These are phyloP conservation scores for Boulengeromyrus knoepffleri DNA, from an alignment of 2,113 vertebrate species.

Conservation along the genomic window DNA sequence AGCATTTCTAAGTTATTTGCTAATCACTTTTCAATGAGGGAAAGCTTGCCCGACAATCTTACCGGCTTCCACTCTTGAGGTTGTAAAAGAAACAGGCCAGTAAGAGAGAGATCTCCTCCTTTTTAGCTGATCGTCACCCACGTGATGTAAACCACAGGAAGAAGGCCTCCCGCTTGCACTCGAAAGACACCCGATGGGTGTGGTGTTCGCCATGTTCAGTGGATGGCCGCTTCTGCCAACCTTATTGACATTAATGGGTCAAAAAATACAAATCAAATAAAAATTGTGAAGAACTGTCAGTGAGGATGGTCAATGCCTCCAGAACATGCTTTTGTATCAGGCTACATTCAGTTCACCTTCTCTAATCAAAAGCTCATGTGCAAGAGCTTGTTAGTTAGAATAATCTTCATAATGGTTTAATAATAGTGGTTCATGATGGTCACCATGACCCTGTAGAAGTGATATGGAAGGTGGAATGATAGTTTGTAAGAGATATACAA, in stretches of 20 bases:
- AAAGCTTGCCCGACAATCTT: conserved; percentile 34
- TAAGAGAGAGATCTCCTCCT: conserved; percentile 53
- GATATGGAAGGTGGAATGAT: not conserved
- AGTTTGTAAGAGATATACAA: not conserved
- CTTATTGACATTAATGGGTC: not conserved
- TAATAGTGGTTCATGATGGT: not conserved
- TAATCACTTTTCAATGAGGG: not conserved
- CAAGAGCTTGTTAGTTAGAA: not conserved
- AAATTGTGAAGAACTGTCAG: not conserved
- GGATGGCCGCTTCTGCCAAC: not conserved
- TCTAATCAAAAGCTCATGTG: not conserved
- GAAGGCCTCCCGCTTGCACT: conserved; percentile 34
- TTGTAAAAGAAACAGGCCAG: conserved; percentile 51
- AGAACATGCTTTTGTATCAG: not conserved
- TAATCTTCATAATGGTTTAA: not conserved
- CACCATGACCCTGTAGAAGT: not conserved
- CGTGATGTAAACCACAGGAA: conserved; percentile 63
- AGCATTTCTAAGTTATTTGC: not conserved
- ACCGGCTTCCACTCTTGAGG: conserved; percentile 34
- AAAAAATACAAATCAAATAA: not conserved
- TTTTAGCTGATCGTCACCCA: conserved; percentile 54
- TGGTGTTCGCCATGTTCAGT: not conserved
- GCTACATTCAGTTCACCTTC: not conserved
- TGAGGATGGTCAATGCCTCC: not conserved
- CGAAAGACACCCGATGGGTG: not conserved